phyloP scores from a whole-genome alignment of 2,888 invertebrate species.

The Ferrisia virgata region DNA sequence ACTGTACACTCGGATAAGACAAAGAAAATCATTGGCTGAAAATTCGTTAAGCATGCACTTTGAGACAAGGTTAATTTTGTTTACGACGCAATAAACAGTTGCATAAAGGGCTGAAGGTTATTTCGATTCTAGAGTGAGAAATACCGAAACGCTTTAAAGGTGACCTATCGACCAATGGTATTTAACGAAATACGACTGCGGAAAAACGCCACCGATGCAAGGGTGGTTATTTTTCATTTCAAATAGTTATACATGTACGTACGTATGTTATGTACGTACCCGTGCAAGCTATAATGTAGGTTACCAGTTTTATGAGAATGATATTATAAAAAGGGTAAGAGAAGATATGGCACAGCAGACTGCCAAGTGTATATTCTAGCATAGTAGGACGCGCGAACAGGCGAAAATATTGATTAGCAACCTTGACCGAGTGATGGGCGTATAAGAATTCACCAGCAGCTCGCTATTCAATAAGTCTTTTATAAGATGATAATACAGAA shows the following conservation, averaged over 20 bases:
- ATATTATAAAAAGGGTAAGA: background rate
- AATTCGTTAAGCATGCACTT: background rate
- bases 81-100: slow-evolving; percentile 31
- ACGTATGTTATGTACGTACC: too few relatives aligned
- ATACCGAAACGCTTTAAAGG: slow-evolving; percentile 18
- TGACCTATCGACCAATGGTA: slow-evolving; percentile 21
- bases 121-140: background rate
- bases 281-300: slow-evolving; percentile 18
- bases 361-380: too few relatives aligned
- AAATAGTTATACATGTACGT: background rate
- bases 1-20: background rate
- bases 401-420: slow-evolving; percentile 26
- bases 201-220: background rate
- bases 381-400: background rate
- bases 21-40: background rate
- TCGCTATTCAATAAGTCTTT: background rate
- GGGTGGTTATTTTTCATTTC: slow-evolving; percentile 1
- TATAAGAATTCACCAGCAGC: background rate
- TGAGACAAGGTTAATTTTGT: slow-evolving; percentile 32
- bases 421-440: slow-evolving; percentile 38
- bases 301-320: slow-evolving; percentile 24
- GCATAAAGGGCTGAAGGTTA: slow-evolving; percentile 21
- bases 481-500: background rate
- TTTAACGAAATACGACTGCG: background rate
- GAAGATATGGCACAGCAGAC: slow-evolving; percentile 2